Conservation (phyloP, 1,140 invertebrate genomes). For the Rhagoletis pomonella region DNA sequence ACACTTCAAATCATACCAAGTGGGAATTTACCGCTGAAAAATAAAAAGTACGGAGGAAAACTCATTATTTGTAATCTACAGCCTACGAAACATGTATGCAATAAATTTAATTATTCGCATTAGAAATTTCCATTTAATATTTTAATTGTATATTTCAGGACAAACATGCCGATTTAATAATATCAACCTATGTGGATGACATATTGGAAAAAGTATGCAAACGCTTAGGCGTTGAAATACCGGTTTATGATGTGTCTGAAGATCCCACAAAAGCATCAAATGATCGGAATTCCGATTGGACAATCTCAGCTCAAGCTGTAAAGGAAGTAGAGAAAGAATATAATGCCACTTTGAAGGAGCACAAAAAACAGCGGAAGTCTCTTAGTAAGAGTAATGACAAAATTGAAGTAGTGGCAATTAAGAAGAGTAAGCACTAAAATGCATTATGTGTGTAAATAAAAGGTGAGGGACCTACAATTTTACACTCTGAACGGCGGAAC, state of each 20-base stretch:
- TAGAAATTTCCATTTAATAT: background rate
- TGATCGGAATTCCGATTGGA: slow-evolving; percentile 78
- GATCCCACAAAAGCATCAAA: slow-evolving; percentile 81
- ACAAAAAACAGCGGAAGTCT: background rate
- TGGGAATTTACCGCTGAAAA: slow-evolving; percentile 92
- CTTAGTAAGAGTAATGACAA: background rate
- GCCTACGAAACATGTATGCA: slow-evolving; percentile 93
- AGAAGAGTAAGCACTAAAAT: slow-evolving; percentile 38
- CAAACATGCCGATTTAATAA: slow-evolving; percentile 91
- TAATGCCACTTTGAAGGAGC: slow-evolving; percentile 59
- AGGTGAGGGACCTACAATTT: background rate
- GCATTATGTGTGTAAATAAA: too few species aligned
- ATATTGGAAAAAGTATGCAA: slow-evolving; percentile 87
- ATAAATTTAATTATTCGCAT: background rate
- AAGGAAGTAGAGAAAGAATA: slow-evolving; percentile 64
- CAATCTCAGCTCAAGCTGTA: slow-evolving; percentile 74
- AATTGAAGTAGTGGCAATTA: slow-evolving; percentile 30
- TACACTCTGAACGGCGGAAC: too few species aligned
- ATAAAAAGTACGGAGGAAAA: slow-evolving; percentile 91
- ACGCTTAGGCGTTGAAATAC: slow-evolving; percentile 82
- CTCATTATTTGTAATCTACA: slow-evolving; percentile 97
- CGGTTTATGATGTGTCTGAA: slow-evolving; percentile 79
- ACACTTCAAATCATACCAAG: slow-evolving; percentile 98
- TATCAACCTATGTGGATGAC: slow-evolving; percentile 92
- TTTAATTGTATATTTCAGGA: slow-evolving; percentile 79